phyloP scores from a whole-genome alignment of 2,888 invertebrate species.

The Caenorhabditis doughertyi region DNA sequence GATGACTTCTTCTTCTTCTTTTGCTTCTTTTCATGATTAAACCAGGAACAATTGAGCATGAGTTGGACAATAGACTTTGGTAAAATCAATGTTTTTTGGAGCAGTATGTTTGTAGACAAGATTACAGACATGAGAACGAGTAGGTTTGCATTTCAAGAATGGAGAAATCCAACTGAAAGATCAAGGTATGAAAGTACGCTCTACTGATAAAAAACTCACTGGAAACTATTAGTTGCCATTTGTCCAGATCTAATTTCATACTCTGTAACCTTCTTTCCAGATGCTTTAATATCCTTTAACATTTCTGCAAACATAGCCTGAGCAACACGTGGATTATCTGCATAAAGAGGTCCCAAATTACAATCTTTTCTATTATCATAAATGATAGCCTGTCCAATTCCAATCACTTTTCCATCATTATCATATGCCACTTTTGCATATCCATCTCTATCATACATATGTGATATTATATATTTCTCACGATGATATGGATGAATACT shows the following conservation, averaged over 20 bases:
- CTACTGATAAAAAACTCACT: not conserved
- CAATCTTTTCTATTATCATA: slow-evolving; percentile 34
- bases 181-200: not conserved
- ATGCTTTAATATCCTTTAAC: slow-evolving; percentile 26
- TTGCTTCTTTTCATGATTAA: no score
- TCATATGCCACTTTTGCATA: slow-evolving; percentile 35
- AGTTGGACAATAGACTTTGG: slow-evolving; percentile 42
- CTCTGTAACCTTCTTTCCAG: slow-evolving; percentile 14
- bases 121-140: slow-evolving; percentile 7
- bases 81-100: slow-evolving; percentile 18
- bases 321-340: slow-evolving; percentile 26
- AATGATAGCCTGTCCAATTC: slow-evolving; percentile 27
- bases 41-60: slow-evolving; percentile 42
- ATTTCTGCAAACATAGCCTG: slow-evolving; percentile 37
- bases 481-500: slow-evolving; percentile 36
- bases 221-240: slow-evolving; percentile 24
- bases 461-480: slow-evolving; percentile 30
- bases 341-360: slow-evolving; percentile 37
- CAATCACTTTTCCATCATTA: slow-evolving; percentile 26
- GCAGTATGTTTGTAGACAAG: slow-evolving; percentile 17
- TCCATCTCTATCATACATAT: slow-evolving; percentile 36
- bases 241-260: slow-evolving; percentile 40
- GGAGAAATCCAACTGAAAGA: slow-evolving; percentile 46
- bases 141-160: slow-evolving; percentile 36
- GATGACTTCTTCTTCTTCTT: no score